phyloP scores from a whole-genome alignment of 2,888 invertebrate species.

The Heliconius aoede region DNA sequence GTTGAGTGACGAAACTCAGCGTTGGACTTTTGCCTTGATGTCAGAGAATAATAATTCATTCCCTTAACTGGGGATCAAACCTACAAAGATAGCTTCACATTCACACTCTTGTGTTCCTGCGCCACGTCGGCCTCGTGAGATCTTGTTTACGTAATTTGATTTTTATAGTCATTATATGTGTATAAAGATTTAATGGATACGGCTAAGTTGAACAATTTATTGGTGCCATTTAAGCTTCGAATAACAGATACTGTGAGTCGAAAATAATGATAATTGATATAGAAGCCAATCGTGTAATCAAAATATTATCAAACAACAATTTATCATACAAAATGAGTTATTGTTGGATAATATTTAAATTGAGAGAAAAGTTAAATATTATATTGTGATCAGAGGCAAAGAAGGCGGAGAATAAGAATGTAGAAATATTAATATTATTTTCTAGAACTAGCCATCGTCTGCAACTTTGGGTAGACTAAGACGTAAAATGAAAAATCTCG shows the following conservation, averaged over 20 bases:
- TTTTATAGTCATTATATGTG: constrained; percentile 45
- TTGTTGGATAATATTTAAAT: too few species aligned
- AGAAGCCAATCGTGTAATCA: not conserved
- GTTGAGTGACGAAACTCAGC: too few species aligned
- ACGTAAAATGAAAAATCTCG: not conserved
- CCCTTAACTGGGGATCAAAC: too few species aligned
- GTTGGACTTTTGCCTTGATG: too few species aligned
- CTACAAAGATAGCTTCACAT: too few species aligned
- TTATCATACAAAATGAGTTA: not conserved
- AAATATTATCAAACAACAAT: constrained; percentile 5
- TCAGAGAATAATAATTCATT: too few species aligned
- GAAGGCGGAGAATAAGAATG: not conserved
- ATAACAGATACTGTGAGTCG: constrained; percentile 2
- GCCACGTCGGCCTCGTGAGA: constrained; percentile 50
- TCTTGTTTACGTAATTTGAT: constrained; percentile 51
- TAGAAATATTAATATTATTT: not conserved
- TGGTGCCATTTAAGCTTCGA: constrained; percentile 12
- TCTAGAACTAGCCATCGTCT: not conserved
- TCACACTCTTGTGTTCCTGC: too few species aligned
- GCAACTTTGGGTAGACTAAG: not conserved
- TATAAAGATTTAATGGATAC: constrained; percentile 27
- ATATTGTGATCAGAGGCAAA: not conserved
- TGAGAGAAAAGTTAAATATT: too few species aligned
- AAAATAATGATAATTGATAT: constrained; percentile 18
- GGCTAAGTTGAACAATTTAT: constrained; percentile 35